Base-by-base conservation (phyloP, 2,888 invertebrate genomes). In the Drosophila antonietae region DNA sequence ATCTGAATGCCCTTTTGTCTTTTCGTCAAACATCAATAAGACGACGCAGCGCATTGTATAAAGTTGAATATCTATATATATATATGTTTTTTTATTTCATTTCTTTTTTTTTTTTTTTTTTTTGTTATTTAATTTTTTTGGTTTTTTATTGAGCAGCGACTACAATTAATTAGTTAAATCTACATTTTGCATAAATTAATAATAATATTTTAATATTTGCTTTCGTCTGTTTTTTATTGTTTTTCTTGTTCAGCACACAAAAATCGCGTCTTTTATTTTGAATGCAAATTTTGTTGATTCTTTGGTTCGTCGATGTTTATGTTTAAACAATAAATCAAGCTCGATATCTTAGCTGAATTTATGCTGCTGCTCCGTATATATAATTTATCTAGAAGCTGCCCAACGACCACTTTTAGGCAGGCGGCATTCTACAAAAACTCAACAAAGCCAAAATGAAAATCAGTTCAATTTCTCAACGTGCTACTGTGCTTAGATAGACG, bases 151-250 rank as follows among this genome's bases (percentile, higher is more conserved):
- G 83, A 73, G 76, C 81, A 77, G 83, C 88, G 86, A 76, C 85
- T 80, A 88, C 81, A 88, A 86, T 88, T 86, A 86, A 86, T 86
- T 86, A 88, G 81, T 20, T 74, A 78, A 86, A 86, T 83, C 86
- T 81, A 81, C 81, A 81, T 88, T 88, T 86, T 88, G 86, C 88
- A 88, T 86, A 88, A 81, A 88, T 88, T 88, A 86, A 83, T 75
- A 75, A 75, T 70, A 68, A 85, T 72, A 81, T 76, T 81, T 80
- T 76, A 78, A 80, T 76, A 70, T 80, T 80, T 80, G 57, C 61
- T 64, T 61, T 63, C 67, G 49, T 31, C 47, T 64, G 31, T 33
- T 44, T 53, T 46, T 43, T 41, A 15, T n/a, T 14, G 37, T 7
- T 18, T 41, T 47, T 60, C n/a, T 49, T 49, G 55, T 62, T 18